Conservation (phyloP, 2,888 invertebrate genomes). For the Drosophila anceps region DNA sequence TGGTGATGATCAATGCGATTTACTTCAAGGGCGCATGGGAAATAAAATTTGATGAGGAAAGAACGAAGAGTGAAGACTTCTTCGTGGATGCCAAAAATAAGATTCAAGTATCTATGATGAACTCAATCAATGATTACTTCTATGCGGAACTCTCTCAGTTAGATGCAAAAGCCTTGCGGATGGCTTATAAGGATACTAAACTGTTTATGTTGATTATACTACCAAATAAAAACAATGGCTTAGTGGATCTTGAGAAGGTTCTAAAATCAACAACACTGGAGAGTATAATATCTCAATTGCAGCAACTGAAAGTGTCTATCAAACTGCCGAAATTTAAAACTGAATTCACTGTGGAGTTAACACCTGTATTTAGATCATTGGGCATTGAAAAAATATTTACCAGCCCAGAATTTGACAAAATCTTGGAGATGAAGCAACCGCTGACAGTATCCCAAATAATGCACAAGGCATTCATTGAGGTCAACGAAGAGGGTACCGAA, state of each 20-base stretch:
- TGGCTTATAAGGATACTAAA: conserved; percentile 89
- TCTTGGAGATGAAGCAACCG: neutral
- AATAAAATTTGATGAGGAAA: conserved; percentile 87
- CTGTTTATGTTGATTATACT: conserved; percentile 91
- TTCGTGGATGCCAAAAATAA: conserved; percentile 86
- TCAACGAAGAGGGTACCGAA: conserved; percentile 94
- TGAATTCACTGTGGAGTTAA: conserved; percentile 53
- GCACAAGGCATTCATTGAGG: conserved; percentile 94
- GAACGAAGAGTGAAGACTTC: conserved; percentile 87
- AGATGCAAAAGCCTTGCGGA: conserved; percentile 86
- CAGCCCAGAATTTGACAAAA: conserved; percentile 67
- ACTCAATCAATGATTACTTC: conserved; percentile 77
- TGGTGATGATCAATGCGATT: conserved; percentile 92
- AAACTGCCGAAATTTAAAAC: conserved; percentile 91
- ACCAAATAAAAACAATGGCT: conserved; percentile 87
- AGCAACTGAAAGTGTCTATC: conserved; percentile 82
- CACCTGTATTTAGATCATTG: conserved; percentile 85
- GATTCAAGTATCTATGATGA: conserved; percentile 89
- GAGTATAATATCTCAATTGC: conserved; percentile 86
- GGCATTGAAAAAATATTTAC: conserved; percentile 89
- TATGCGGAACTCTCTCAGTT: conserved; percentile 63
- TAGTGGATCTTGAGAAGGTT: conserved; percentile 87
- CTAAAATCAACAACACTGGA: conserved; percentile 86
- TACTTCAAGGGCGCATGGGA: conserved; percentile 93
- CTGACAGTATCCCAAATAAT: conserved; percentile 87